phyloP scores from a whole-genome alignment of 1,140 invertebrate species.

The Trichonephila clavata region DNA sequence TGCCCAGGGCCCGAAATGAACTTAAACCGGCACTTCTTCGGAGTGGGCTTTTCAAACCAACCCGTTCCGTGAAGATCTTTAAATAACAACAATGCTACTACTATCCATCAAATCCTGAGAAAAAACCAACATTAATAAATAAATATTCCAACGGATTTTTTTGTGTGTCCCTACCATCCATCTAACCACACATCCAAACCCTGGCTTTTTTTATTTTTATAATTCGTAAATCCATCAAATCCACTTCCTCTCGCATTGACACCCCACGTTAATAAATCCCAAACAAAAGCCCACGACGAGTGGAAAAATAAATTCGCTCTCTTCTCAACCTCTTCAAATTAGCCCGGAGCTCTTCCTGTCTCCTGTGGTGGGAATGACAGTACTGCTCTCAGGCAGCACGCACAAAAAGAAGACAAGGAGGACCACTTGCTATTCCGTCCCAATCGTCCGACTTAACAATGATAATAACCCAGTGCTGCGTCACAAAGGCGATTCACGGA shows the following conservation, averaged over 20 bases:
- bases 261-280: background rate
- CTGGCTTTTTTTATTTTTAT: background rate
- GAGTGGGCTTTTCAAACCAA: too few species aligned
- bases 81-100: too few species aligned
- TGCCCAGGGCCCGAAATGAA: too few species aligned
- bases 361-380: background rate
- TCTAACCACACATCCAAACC: background rate
- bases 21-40: too few species aligned
- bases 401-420: background rate
- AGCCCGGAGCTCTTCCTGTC: conserved; percentile 4
- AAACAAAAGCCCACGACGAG: background rate
- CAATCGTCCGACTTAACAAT: background rate
- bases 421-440: conserved; percentile 49
- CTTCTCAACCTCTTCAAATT: background rate
- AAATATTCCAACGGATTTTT: too few species aligned
- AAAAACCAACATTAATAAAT: too few species aligned
- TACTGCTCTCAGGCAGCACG: background rate
- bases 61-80: too few species aligned
- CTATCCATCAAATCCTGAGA: too few species aligned
- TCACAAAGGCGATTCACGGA: conserved; percentile 13
- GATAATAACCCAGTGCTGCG: conserved; percentile 33
- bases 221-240: too few species aligned
- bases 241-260: conserved; percentile 5
- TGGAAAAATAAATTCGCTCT: background rate
- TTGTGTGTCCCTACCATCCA: too few species aligned